These are phyloP conservation scores for Caloenas nicobarica DNA, from an alignment of 2,113 vertebrate species.

Conservation along the genomic window DNA sequence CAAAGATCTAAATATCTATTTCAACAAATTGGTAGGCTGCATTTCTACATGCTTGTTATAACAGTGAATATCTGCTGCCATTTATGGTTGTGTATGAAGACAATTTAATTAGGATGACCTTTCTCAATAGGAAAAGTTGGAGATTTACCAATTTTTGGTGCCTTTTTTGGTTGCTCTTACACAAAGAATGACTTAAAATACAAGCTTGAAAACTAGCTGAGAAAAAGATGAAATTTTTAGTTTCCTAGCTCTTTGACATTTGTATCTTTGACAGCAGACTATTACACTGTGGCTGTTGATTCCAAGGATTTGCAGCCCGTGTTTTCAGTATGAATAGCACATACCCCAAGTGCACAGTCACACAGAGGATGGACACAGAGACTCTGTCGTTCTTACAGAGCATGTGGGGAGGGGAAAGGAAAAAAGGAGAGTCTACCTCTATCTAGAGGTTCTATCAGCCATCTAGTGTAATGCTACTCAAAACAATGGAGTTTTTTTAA, in stretches of 20 bases:
- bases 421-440: background rate
- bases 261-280: background rate
- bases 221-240: background rate
- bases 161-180: conserved; percentile 23
- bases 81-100: conserved; percentile 25
- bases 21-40: background rate
- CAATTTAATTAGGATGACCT: conserved; percentile 55
- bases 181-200: conserved; percentile 27
- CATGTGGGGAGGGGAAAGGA: background rate
- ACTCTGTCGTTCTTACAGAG: background rate
- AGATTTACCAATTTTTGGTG: conserved; percentile 40
- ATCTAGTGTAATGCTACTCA: background rate
- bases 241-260: background rate
- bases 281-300: background rate
- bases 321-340: background rate
- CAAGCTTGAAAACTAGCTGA: background rate
- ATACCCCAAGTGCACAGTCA: background rate
- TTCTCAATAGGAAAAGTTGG: conserved; percentile 42
- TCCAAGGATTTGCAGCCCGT: background rate
- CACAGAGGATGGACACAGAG: background rate
- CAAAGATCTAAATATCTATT: background rate
- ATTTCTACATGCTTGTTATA: background rate
- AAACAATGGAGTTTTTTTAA: background rate
- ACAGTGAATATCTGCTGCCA: conserved; percentile 40
- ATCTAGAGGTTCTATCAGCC: background rate